A percentile compares a stretch with the other conserved stretches of the same genome.
phyloP scores from a whole-genome alignment of 2,797 vertebrate genomes.

The Spinibarbus caldwelli region DNA sequence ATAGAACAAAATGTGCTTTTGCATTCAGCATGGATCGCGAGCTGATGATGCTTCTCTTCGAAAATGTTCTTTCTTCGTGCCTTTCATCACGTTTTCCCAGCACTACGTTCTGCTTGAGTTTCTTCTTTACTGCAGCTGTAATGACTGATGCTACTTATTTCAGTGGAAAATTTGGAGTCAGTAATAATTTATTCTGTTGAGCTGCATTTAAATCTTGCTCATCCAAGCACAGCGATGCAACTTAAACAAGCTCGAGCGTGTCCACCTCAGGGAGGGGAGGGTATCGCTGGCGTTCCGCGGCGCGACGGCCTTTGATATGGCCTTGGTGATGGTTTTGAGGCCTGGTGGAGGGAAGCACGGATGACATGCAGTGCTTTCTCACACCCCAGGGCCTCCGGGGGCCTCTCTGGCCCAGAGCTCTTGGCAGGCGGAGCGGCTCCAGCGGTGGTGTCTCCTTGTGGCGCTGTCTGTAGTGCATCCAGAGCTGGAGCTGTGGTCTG shows the following conservation, averaged over 20 bases:
- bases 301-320: conserved; percentile 36
- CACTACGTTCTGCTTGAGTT: conserved; percentile 33
- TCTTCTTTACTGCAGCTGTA: conserved; percentile 21
- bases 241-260: conserved; percentile 19
- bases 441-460: conserved; percentile 41
- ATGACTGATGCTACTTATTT: conserved; percentile 38
- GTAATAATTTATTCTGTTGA: conserved; percentile 37
- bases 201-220: conserved; percentile 41
- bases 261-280: conserved; percentile 31
- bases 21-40: neutral
- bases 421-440: conserved; percentile 68
- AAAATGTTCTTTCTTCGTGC: conserved; percentile 15
- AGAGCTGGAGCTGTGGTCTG: conserved; percentile 70
- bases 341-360: conserved; percentile 43
- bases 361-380: conserved; percentile 74
- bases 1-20: neutral
- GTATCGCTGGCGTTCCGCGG: neutral
- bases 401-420: conserved; percentile 65
- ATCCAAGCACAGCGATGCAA: conserved; percentile 22
- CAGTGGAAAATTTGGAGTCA: conserved; percentile 14
- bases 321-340: conserved; percentile 42
- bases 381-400: conserved; percentile 71
- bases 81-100: conserved; percentile 23
- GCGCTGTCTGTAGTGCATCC: conserved; percentile 74
- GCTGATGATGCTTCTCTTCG: conserved; percentile 33